Conservation (phyloP, 2,797 vertebrate genomes). For the Clarias laeviceps region DNA sequence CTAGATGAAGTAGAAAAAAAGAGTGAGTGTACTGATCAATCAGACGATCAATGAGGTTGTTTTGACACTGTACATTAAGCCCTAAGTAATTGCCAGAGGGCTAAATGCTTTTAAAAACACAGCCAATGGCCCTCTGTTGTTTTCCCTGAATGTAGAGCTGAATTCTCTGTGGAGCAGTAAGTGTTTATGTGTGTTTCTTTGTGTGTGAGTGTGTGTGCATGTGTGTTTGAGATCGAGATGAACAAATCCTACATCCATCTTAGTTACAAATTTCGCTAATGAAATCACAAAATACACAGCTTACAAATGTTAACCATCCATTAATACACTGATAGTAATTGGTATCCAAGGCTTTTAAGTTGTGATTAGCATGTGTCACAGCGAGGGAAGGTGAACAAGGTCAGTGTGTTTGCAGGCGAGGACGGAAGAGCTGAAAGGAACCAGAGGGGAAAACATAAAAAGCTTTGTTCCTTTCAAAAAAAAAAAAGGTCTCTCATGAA, state of each 20-base stretch:
- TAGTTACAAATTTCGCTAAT: background rate
- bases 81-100: conserved; percentile 90
- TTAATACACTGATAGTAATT: background rate
- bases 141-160: conserved; percentile 37
- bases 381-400: conserved; percentile 21
- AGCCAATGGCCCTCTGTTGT: conserved; percentile 55
- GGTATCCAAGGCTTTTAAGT: background rate
- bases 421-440: conserved; percentile 16
- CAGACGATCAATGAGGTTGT: conserved; percentile 82
- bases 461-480: conserved; percentile 7
- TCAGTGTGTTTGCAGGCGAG: conserved; percentile 23
- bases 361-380: conserved; percentile 29
- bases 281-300: background rate
- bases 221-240: background rate
- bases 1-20: conserved; percentile 56
- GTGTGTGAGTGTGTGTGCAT: conserved; percentile 14
- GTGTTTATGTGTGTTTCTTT: conserved; percentile 39
- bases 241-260: background rate
- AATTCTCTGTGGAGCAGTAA: conserved; percentile 40
- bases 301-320: background rate
- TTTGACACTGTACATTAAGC: conserved; percentile 94
- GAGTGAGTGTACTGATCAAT: conserved; percentile 88
- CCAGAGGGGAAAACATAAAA: conserved; percentile 37
- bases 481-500: conserved; percentile 51
- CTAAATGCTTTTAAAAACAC: conserved; percentile 89